Base-by-base conservation (phyloP, 1,140 invertebrate species). In the Papilio machaon region DNA sequence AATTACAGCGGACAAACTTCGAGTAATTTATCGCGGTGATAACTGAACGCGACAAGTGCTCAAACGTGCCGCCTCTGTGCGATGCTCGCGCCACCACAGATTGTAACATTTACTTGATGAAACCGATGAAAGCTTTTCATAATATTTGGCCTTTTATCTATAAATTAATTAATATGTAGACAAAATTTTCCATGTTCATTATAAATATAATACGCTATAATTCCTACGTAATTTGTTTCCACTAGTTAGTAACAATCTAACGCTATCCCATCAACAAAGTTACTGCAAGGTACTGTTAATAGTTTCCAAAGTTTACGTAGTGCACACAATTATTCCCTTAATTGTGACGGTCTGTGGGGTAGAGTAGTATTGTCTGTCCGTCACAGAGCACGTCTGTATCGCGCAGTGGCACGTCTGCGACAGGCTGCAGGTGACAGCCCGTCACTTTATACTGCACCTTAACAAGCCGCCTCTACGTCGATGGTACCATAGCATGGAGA, bases 391-490 rank as follows among this genome's bases (percentile, higher is more conserved):
- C 77, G 77, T 79, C 77, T 79, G n/a, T 47, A 47, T 79, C 54
- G 54, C 58, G 77, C 30, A 38, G 30, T 19, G 77, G n/a, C 77
- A 47, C 84, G 86, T 81, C 80, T 81, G 82, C 85, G 85, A 85
- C 85, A 89, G 81, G 79, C 83, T 82, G 83, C 74, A 74, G 74
- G 38, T 81, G 84, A 85, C 84, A 82, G 60, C 52, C 64, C 84
- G 84, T 89, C 90, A 90, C 84, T 90, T 88, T 87, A 87, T 89
- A 87, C 86, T 84, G 87, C 87, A 85, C 80, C 80, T 87, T 92
- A 92, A 92, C 91, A 90, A 92, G 91, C 89, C 80, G 75, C 77
- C 81, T 76, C 74, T 84, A 79, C 70, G 84, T 79, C 80, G n/a
- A n/a, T 30, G 75, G 11, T 74, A 10, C n/a, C n/a, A 15, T 52